Conservation (phyloP, 1,140 invertebrate genomes). For the Drosophila pseudoobscura region DNA sequence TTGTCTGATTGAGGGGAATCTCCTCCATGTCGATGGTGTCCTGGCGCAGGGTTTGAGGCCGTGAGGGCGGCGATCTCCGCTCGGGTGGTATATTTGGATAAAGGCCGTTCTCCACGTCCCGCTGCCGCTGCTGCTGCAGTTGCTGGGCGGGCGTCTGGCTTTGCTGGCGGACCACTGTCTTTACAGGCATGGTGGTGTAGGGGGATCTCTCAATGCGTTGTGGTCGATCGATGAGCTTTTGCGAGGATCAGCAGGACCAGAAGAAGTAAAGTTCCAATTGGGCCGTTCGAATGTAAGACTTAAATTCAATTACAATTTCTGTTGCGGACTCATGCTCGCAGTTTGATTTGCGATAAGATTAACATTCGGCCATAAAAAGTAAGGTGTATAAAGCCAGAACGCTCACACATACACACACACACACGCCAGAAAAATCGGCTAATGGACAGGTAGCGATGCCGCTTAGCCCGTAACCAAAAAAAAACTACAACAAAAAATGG, state of each 20-base stretch:
- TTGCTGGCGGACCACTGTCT: slow-evolving; percentile 63
- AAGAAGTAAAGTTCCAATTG: background rate
- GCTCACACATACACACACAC: slow-evolving; percentile 6
- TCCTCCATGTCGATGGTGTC: slow-evolving; percentile 80
- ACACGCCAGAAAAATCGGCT: slow-evolving; percentile 7
- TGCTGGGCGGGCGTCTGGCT: slow-evolving; percentile 73
- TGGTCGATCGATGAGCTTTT: background rate
- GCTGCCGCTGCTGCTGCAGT: slow-evolving; percentile 64
- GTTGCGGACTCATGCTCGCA: slow-evolving; percentile 56
- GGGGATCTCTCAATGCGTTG: background rate
- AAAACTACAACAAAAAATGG: background rate
- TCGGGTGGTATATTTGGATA: slow-evolving; percentile 72
- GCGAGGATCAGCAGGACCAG: too few relatives aligned
- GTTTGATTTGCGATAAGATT: slow-evolving; percentile 63
- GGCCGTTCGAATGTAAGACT: slow-evolving; percentile 6
- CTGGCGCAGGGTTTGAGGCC: slow-evolving; percentile 70
- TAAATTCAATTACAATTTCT: slow-evolving; percentile 47
- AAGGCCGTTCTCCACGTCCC: slow-evolving; percentile 73
- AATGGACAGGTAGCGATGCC: background rate
- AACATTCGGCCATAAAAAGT: slow-evolving; percentile 49
- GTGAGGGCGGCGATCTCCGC: slow-evolving; percentile 46
- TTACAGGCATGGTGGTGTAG: slow-evolving; percentile 50
- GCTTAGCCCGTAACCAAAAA: slow-evolving; percentile 2
- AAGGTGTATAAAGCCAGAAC: slow-evolving; percentile 1
- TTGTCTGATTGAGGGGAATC: slow-evolving; percentile 68